Conservation (phyloP, 2,113 vertebrate species). For the Vulpes lagopus region DNA sequence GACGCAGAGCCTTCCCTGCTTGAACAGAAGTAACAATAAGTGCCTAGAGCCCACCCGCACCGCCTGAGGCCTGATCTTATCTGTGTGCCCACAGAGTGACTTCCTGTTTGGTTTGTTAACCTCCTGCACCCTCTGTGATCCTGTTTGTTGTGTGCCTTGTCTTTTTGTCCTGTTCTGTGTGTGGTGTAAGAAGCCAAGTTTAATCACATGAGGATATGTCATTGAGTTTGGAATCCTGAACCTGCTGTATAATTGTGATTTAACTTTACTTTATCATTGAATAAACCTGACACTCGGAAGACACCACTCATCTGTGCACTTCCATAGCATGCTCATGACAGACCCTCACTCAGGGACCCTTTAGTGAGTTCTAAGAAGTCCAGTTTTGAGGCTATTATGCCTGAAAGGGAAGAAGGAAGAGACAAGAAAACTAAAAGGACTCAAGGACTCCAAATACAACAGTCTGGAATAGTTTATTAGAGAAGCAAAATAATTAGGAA, state of each 20-base stretch:
- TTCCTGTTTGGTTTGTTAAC: not conserved
- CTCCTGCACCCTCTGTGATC: not conserved
- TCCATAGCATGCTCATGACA: not conserved
- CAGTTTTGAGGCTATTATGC: not conserved
- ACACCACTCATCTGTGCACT: not conserved
- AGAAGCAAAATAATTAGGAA: not conserved
- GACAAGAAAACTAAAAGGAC: not conserved
- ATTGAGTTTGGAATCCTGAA: not conserved
- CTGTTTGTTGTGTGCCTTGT: not conserved
- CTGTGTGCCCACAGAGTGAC: not conserved
- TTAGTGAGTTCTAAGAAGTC: conserved; percentile 32
- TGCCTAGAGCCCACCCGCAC: not conserved
- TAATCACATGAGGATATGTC: not conserved
- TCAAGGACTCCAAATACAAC: not conserved
- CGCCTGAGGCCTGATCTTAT: not conserved
- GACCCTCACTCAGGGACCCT: not conserved
- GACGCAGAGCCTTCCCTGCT: not conserved
- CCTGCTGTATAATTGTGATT: not conserved
- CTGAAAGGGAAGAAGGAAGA: not conserved
- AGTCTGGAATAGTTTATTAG: not conserved
- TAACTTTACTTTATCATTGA: not conserved
- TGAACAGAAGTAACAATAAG: not conserved
- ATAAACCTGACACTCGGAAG: not conserved
- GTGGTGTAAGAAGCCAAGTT: not conserved
- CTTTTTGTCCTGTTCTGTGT: not conserved